Evolutionary conservation across 2,888 invertebrate genomes (phyloP), one percentile per base, ranked within the genome.

Genomic region (Acrobasis repandana): DNA sequence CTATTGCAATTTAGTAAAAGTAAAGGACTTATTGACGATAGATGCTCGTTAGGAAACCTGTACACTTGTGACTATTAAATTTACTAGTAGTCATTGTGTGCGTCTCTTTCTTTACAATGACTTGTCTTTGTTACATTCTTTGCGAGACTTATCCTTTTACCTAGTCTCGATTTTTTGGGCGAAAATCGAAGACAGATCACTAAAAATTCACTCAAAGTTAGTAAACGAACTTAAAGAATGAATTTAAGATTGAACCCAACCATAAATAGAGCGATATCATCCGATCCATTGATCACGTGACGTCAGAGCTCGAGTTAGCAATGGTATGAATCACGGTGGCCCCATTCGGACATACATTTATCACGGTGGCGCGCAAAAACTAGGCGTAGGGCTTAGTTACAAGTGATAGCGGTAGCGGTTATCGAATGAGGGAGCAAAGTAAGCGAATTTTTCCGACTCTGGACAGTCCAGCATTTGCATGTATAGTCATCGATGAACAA

Each of bases 201-300:
- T 38, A 38, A 11, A 14, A 38, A 9, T n/a, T n/a, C 34, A 9
- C 34, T 34, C 9, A 34, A 4, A 9, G 4, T 6, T 34, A 9
- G 4, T 34, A 34, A 38, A 15, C 28, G 11, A 51, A 51, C 34
- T 51, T 5, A 38, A 54, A 38, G 54, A 38, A 54, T 28, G 56
- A n/a, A 46, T 56, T 49, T 9, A 49, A 48, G 58, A 58, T 58
- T 47, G 18, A 36, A 14, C 36, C 49, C 58, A 16, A 10, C 48
- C 48, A 48, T 58, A 58, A 58, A 58, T 58, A 49, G 49, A 49
- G 49, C 49, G 58, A 58, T 58, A 58, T 49, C 58, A 58, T 58
- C 58, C 58, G 58, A 58, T 58, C 58, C 58, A 58, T 58, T 58
- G 58, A 58, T 58, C 58, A 58, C 14, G 58, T 58, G 49, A 58